Base-by-base conservation (phyloP, 2,113 vertebrate genomes). In the Scytalopus superciliaris region DNA sequence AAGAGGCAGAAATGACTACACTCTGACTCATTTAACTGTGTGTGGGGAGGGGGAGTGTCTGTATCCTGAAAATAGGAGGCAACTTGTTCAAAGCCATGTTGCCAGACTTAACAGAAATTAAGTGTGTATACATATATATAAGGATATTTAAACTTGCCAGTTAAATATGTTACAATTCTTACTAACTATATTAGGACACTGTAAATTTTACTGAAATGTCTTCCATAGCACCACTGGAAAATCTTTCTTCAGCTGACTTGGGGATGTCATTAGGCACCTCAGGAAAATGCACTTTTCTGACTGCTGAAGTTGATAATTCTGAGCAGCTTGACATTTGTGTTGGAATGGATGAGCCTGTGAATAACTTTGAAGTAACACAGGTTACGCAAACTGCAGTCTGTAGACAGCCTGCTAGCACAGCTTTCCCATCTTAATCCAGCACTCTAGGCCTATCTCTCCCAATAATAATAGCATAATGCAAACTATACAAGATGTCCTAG, bases 261-360 rank as follows among this genome's bases (percentile, higher is more conserved):
- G 88, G 63, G 44, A 90, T 75, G 39, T 86, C 88, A 77, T 49
- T 93, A 94, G 64, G 93, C 72, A 81, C 47, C 80, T 94, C 67
- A 70, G 31, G 76, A 92, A 94, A 94, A 93, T 27, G 24, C 25
- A 77, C 45, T 86, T 88, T 59, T 88, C 75, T 74, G 45, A 64
- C 81, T 91, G 74, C 40, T 80, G n/a, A 69, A 57, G 66, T 40
- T 81, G 60, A 35, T 86, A 80, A 86, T 74, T 91, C 60, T 60
- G 39, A 90, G 66, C 57, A 93, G 82, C 57, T 5, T 69, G 50
- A 91, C 4, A 0, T 85, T 77, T 67, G 35, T 39, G 53, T 12
- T 64, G 42, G 63, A 88, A 87, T n/a, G 56, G 75, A 78, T 39
- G 10, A 86, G 33, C 24, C 81, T 53, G 56, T 53, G 19, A 93